Conservation (phyloP, 1,140 invertebrate species). For the Papilio xuthus region DNA sequence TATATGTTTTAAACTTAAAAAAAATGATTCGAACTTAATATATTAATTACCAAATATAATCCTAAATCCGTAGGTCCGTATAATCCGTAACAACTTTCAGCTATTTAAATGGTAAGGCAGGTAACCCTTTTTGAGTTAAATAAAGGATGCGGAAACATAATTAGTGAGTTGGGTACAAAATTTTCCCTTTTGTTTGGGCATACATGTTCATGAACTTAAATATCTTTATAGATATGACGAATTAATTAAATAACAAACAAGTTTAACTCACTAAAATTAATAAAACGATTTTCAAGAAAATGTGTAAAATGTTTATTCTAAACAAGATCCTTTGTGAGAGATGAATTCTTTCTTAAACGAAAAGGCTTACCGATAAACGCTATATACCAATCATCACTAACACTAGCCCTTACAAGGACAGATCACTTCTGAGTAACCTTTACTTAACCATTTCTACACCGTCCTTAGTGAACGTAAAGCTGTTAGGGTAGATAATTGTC, state of each 20-base stretch:
- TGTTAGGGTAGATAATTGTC: background rate
- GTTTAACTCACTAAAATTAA: too few relatives aligned
- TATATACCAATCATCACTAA: too few relatives aligned
- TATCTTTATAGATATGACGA: background rate
- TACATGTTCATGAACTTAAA: slow-evolving; percentile 42
- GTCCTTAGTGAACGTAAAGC: too few relatives aligned
- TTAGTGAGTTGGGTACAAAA: slow-evolving; percentile 65
- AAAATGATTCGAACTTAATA: background rate
- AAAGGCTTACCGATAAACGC: too few relatives aligned
- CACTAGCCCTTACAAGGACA: too few relatives aligned
- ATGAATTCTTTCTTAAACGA: too few relatives aligned
- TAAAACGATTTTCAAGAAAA: too few relatives aligned
- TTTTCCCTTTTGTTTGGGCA: slow-evolving; percentile 73
- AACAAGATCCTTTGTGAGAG: too few relatives aligned
- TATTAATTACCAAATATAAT: slow-evolving; percentile 30
- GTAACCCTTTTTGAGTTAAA: slow-evolving; percentile 73
- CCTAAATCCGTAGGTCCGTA: slow-evolving; percentile 35
- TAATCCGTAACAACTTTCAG: slow-evolving; percentile 49
- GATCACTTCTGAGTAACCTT: background rate
- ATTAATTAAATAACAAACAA: background rate
- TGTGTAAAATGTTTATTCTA: too few relatives aligned
- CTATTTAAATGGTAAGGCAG: slow-evolving; percentile 54
- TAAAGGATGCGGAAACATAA: slow-evolving; percentile 78
- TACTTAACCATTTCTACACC: background rate
- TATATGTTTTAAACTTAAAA: too few relatives aligned